These are phyloP conservation scores for Catocala sponsa DNA, from an alignment of 2,888 invertebrate species.

Conservation along the genomic window DNA sequence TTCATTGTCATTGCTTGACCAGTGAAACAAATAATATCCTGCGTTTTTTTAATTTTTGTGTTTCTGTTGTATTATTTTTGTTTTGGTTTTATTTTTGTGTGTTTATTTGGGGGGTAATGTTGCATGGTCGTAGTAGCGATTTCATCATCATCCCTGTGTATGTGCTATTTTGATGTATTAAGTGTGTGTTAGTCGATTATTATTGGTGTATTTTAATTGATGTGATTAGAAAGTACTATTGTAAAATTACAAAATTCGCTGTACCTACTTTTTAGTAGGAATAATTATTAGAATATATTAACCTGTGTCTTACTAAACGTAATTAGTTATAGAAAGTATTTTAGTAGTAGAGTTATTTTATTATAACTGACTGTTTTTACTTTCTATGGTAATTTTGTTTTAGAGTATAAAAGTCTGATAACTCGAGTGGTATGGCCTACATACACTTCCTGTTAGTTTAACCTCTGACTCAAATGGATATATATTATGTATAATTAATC, in stretches of 20 bases:
- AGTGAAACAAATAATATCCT: constrained; percentile 70
- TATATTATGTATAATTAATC: constrained; percentile 1
- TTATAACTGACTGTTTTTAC: too few relatives aligned
- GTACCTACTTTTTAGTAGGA: not conserved
- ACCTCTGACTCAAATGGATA: not conserved
- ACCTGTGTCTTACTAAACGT: too few relatives aligned
- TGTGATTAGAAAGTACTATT: not conserved
- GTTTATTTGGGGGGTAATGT: constrained; percentile 20
- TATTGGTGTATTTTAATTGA: constrained; percentile 10
- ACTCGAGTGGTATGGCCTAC: too few relatives aligned
- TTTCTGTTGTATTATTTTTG: constrained; percentile 22
- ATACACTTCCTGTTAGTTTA: too few relatives aligned
- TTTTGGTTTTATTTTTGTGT: constrained; percentile 16
- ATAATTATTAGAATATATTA: too few relatives aligned
- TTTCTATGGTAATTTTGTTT: too few relatives aligned
- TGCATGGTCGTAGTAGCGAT: constrained; percentile 49
- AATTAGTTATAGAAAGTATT: too few relatives aligned
- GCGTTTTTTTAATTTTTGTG: constrained; percentile 53
- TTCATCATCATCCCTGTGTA: constrained; percentile 49
- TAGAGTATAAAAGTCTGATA: too few relatives aligned
- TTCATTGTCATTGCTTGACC: constrained; percentile 66
- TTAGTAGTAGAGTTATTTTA: too few relatives aligned
- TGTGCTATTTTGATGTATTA: constrained; percentile 45
- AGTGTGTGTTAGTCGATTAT: constrained; percentile 28
- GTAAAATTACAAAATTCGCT: not conserved